Percentiles rank a stretch among this genome's conserved stretches.
phyloP scores from a whole-genome alignment of 2,113 vertebrate genomes.

The Tyrannus savana region DNA sequence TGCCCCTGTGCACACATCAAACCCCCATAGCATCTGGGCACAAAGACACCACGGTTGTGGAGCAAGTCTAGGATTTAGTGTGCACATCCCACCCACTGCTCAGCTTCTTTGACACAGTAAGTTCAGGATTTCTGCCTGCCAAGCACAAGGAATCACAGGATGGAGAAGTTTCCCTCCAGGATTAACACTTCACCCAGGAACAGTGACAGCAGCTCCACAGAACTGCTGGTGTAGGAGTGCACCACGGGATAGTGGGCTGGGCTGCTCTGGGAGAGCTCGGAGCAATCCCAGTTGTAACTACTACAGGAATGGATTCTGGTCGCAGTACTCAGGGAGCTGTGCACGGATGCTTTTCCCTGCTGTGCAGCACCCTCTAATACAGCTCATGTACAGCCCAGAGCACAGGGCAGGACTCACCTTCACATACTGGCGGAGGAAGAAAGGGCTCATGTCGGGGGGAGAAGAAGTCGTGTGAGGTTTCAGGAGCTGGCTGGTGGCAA shows the following conservation, averaged over 20 bases:
- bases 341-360: background rate
- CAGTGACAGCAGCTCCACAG: background rate
- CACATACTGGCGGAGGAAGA: conserved; percentile 97
- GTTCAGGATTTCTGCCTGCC: background rate
- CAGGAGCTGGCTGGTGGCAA: conserved; percentile 90
- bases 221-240: background rate
- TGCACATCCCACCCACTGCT: background rate
- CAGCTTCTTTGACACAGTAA: background rate
- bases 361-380: background rate
- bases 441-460: conserved; percentile 98
- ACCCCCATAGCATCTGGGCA: background rate
- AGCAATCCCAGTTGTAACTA: background rate
- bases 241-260: accelerated
- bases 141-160: background rate
- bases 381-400: background rate
- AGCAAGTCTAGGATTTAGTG: background rate
- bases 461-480: conserved; percentile 94
- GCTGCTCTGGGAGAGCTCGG: background rate
- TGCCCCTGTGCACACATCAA: background rate
- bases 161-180: background rate
- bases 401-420: conserved; percentile 80
- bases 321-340: background rate
- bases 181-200: background rate
- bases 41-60: background rate
- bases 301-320: background rate